phyloP scores from a whole-genome alignment of 2,113 vertebrate genomes.

The Mesembrinibis cayennensis region DNA sequence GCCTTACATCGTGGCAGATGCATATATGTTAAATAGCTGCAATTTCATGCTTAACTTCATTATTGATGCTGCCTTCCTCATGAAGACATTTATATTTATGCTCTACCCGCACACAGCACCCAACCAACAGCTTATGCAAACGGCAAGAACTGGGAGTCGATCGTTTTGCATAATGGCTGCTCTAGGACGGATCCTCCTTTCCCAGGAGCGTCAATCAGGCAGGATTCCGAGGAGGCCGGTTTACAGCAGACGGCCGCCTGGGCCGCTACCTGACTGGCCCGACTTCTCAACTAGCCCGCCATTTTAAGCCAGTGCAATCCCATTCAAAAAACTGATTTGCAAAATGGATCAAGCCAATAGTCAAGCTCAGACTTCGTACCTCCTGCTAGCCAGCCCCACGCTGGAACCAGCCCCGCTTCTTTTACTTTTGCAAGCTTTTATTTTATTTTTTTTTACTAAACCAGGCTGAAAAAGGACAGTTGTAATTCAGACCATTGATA shows the following conservation, averaged over 20 bases:
- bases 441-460: background rate
- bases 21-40: background rate
- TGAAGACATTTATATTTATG: background rate
- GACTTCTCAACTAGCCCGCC: background rate
- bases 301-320: background rate
- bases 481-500: fast-evolving
- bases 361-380: background rate
- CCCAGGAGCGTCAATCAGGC: background rate
- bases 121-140: background rate
- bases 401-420: background rate
- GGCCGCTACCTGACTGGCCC: background rate
- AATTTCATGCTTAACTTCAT: background rate
- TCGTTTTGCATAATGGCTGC: background rate
- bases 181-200: background rate
- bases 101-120: background rate
- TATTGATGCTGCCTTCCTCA: background rate
- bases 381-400: background rate
- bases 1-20: background rate
- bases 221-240: background rate
- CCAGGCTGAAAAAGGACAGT: background rate
- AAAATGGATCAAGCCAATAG: background rate
- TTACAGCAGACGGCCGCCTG: background rate
- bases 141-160: background rate
- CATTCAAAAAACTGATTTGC: background rate
- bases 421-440: background rate